Base-by-base conservation (phyloP, 2,797 vertebrate species). In the Eospalax fontanierii region DNA sequence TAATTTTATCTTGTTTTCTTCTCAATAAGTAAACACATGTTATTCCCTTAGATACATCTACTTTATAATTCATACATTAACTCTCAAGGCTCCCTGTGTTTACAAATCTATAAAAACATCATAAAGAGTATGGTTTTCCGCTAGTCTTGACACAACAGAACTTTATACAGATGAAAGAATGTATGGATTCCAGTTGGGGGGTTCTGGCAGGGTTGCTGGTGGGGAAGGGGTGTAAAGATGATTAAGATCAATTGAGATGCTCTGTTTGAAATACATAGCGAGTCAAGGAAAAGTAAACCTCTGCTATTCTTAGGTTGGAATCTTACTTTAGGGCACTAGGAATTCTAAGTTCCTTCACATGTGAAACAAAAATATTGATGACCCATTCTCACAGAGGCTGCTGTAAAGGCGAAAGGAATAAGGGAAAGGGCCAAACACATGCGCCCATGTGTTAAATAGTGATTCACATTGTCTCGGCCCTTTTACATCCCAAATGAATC, bases 1-100 rank as follows among this genome's bases (percentile, higher is more conserved):
- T 54, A 3, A 76, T 88, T 92, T 90, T 38, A 76, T 63, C 12
- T 85, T 73, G 54, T 9, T 24, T 66, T 81, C 3, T 78, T 74
- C 54, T 91, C 9, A 76, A 1, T 63, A 96, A 93, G 9, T 80
- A 71, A 94, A 91, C 35, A 86, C 40, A 26, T 50, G 78, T 91
- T 63, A 50, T 90, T 76, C 92, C 50, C 16, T 68, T 38, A 54
- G 0, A 59, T 71, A 57, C 33, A 38, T 24, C 26, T 50, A 73
- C 73, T 89, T 85, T 86, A 35, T 46, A 54, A 80, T 50, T 54
- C 81, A 68, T 30, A 26, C 10, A 65, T 54, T 54, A 68, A 63
- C 66, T 33, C 68, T 8, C 6, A 92, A 16, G 89, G 30, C 73
- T 0, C 26, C 68, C 2, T 63, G 43, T 70, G 59, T 38, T 38